phyloP scores from a whole-genome alignment of 2,797 vertebrate genomes.

The Chaunax sp. region DNA sequence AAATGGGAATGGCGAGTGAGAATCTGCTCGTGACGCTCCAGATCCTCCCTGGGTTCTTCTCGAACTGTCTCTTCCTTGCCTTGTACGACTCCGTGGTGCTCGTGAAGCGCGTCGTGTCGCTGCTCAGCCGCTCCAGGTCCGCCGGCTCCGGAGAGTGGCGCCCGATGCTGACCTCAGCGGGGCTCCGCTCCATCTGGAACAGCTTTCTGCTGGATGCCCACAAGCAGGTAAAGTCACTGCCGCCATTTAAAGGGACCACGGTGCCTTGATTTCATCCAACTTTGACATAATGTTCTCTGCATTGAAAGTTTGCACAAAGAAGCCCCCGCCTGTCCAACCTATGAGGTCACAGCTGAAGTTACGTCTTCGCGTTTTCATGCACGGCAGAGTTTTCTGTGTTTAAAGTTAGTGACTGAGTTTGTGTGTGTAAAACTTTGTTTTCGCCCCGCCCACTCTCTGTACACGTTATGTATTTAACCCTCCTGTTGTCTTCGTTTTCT shows the following conservation, averaged over 20 bases:
- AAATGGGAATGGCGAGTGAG: constrained; percentile 92
- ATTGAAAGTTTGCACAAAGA: too few relatives aligned
- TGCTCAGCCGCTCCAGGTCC: constrained; percentile 87
- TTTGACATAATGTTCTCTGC: too few relatives aligned
- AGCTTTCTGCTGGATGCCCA: constrained; percentile 96
- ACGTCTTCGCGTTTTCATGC: too few relatives aligned
- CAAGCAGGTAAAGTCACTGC: constrained; percentile 89
- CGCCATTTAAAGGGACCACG: too few relatives aligned
- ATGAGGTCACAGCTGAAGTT: not conserved
- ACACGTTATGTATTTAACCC: too few relatives aligned
- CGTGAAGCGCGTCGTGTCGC: constrained; percentile 91
- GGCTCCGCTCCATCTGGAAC: constrained; percentile 95
- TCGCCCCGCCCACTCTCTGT: too few relatives aligned
- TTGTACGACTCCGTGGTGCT: constrained; percentile 97
- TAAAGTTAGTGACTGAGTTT: too few relatives aligned
- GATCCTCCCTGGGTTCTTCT: constrained; percentile 97
- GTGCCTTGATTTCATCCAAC: too few relatives aligned
- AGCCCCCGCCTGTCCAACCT: not conserved
- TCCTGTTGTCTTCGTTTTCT: too few relatives aligned
- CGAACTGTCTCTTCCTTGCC: constrained; percentile 96
- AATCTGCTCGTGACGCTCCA: constrained; percentile 96
- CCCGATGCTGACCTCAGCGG: constrained; percentile 95
- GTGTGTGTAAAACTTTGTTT: too few relatives aligned
- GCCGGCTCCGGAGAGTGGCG: constrained; percentile 88
- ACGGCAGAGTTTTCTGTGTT: too few relatives aligned